Conservation (phyloP, 2,888 invertebrate species). For the Melanargia galathea region DNA sequence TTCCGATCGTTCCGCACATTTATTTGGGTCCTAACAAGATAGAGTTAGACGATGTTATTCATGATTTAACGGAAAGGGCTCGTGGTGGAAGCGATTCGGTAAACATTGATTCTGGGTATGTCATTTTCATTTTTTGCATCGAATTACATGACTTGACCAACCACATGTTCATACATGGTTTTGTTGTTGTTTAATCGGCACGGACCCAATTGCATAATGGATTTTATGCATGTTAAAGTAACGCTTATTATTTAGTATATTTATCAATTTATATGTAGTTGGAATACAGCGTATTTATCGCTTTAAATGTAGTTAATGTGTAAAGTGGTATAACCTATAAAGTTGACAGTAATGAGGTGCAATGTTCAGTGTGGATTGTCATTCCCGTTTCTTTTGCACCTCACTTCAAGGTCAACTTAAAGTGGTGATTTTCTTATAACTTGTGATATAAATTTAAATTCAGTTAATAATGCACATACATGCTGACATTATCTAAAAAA, state of each 20-base stretch:
- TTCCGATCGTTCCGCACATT: constrained; percentile 78
- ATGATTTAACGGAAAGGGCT: constrained; percentile 64
- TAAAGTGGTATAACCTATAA: constrained; percentile 70
- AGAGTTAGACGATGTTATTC: constrained; percentile 65
- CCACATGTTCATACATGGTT: constrained; percentile 76
- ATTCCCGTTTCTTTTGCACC: constrained; percentile 57
- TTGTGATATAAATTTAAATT: background rate
- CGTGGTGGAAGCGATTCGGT: constrained; percentile 62
- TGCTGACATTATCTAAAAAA: background rate
- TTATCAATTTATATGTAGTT: constrained; percentile 46
- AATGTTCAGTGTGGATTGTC: constrained; percentile 69
- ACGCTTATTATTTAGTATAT: constrained; percentile 46
- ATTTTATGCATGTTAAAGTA: constrained; percentile 59
- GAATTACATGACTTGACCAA: constrained; percentile 71
- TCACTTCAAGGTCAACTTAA: constrained; percentile 58
- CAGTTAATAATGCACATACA: background rate
- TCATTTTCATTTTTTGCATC: constrained; percentile 74
- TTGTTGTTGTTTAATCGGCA: constrained; percentile 73
- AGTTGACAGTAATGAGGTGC: constrained; percentile 72
- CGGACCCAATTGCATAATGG: constrained; percentile 62
- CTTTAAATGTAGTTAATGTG: constrained; percentile 48
- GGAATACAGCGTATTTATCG: constrained; percentile 4
- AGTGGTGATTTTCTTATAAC: constrained; percentile 5
- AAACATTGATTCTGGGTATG: constrained; percentile 72
- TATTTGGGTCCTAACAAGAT: constrained; percentile 65